Base-by-base conservation (phyloP, 2,797 vertebrate genomes). In the Amphiprion clarkii region DNA sequence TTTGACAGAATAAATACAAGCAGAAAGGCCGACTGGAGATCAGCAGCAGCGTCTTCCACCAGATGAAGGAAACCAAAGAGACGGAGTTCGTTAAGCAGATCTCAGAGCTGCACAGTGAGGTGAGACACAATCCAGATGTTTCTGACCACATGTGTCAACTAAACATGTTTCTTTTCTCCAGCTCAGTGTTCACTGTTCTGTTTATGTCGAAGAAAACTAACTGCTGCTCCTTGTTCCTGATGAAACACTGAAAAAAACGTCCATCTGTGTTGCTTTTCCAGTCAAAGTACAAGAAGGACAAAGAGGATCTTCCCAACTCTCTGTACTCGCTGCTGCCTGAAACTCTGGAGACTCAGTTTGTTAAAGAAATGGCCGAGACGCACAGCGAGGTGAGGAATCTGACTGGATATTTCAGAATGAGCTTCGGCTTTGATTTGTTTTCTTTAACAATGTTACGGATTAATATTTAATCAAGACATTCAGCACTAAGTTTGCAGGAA, bases 311-410 rank as follows among this genome's bases (percentile, higher is more conserved):
- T 59, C 17, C 83, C 69, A 23, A 14, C 60, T 57, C 84, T 1
- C 12, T 94, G 21, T 92, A 71, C 80, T 90, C 91, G 0, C 65
- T 83, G 77, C 83, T 94, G 53, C 91, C 93, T 0, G 72, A 92
- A 4, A 94, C 92, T 3, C 71, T 86, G 60, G 17, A 93, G 40
- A 92, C 89, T 1, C 86, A 81, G 77, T 92, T 93, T 67, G 81
- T 85, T 0, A 90, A 83, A 61, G 85, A 93, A 58, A 83, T 91
- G 84, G 67, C 76, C 0, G 82, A 87, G 33, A 90, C 83, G 0
- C 92, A 92, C 81, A 98, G 96, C 75, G 86, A 96, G 96, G 96
- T 97, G 46, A 55, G 64, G 25, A 25, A 23, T 29, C 14, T 2
- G n/a, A 12, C 23, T 23, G 23, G 23, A 23, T 23, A 23, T 23